phyloP scores from a whole-genome alignment of 2,797 vertebrate genomes.

The Rachycentron canadum region DNA sequence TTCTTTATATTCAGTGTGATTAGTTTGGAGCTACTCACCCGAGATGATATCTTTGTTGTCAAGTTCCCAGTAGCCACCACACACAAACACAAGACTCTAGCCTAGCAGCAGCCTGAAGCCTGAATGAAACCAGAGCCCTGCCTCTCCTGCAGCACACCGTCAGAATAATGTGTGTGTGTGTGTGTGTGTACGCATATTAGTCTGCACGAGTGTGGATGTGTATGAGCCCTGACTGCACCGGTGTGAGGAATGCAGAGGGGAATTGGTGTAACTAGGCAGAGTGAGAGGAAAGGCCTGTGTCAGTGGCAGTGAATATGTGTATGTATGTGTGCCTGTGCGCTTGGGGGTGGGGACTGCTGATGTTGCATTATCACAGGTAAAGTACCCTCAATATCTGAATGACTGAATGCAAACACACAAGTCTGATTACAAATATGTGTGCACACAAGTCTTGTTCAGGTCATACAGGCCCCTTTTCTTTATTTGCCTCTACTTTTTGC shows the following conservation, averaged over 20 bases:
- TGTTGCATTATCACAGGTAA: constrained; percentile 71
- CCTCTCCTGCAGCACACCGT: constrained; percentile 72
- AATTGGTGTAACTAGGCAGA: constrained; percentile 75
- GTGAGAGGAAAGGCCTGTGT: constrained; percentile 50
- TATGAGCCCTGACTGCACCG: constrained; percentile 59
- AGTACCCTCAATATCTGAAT: constrained; percentile 61
- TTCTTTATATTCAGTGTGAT: constrained; percentile 51
- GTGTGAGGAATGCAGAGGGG: constrained; percentile 71
- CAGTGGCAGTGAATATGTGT: constrained; percentile 35
- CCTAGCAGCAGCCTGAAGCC: constrained; percentile 78
- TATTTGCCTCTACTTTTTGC: constrained; percentile 58
- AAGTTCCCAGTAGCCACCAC: constrained; percentile 65
- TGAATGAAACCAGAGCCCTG: constrained; percentile 85
- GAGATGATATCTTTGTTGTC: constrained; percentile 74
- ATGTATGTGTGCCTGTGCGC: constrained; percentile 39
- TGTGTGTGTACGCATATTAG: constrained; percentile 33
- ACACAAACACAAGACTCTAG: constrained; percentile 78
- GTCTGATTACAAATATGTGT: constrained; percentile 48
- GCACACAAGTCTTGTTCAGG: constrained; percentile 52
- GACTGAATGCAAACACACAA: constrained; percentile 69
- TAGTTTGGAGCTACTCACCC: constrained; percentile 74
- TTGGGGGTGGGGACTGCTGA: constrained; percentile 66
- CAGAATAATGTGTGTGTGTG: constrained; percentile 63
- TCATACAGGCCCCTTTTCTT: constrained; percentile 52
- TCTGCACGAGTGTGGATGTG: constrained; percentile 55